Base-by-base conservation (phyloP, 2,888 invertebrate genomes). In the Graphium colonna region DNA sequence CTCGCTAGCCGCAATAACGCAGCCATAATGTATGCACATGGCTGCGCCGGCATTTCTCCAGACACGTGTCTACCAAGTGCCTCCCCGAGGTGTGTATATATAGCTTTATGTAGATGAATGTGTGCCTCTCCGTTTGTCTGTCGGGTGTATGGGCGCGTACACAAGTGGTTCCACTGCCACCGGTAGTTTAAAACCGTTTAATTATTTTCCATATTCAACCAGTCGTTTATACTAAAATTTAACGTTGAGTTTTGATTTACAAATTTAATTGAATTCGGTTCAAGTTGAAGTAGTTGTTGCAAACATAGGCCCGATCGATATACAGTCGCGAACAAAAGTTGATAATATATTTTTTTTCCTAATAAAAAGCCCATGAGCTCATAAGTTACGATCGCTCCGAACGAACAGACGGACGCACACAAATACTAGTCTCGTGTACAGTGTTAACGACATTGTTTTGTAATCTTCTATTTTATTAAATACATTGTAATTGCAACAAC, bases 61-160 rank as follows among this genome's bases (percentile, higher is more conserved):
- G 46, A 52, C 33, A 49, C 26, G 17, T 42, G 69, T 72, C 64
- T 73, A 75, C 72, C 71, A 78, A 82, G 81, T 82, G 82, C 82
- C 84, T 82, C 82, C 61, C 64, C 58, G 82, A 78, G 81, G 82
- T 75, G 62, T 82, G 77, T 82, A 80, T 67, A 80, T 78, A 82
- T 84, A 83, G 81, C 81, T 82, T 79, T 76, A 79, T 62, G 69
- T 82, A 81, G 79, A 69, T 75, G 67, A 75, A 71, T 77, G 79
- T 79, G 79, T 80, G 81, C 78, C 81, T 80, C 76, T 74, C 69
- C 63, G 68, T 69, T 62, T 63, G 65, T 68, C 64, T 61, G 67
- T 70, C 66, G 57, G 13, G 36, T 12, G 64, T 63, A 60, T 52
- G 41, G 12, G 38, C 36, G 17, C 36, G 15, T 17, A 16, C n/a